These are phyloP conservation scores for Excalfactoria chinensis DNA, from an alignment of 2,113 vertebrate genomes.

Conservation along the genomic window DNA sequence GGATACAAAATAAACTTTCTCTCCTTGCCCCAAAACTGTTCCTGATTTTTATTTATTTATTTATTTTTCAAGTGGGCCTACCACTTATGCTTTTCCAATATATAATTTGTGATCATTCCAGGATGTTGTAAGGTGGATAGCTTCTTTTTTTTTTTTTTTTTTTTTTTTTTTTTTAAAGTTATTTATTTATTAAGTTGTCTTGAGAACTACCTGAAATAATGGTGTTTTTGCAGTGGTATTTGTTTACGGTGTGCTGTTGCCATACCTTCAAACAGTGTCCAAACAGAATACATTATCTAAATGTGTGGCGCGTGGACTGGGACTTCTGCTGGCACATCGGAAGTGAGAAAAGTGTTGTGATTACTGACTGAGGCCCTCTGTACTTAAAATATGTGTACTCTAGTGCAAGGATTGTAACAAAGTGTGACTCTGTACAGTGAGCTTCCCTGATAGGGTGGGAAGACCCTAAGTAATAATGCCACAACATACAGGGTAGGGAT, in stretches of 20 bases:
- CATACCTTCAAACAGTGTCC: background rate
- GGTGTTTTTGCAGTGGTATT: background rate
- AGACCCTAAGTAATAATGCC: background rate
- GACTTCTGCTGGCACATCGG: fast-evolving
- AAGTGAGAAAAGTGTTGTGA: background rate
- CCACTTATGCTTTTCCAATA: background rate
- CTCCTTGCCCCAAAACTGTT: fast-evolving
- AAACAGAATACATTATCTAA: background rate
- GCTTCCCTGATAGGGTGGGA: background rate
- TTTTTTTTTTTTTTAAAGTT: too few relatives aligned
- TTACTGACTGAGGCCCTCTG: background rate
- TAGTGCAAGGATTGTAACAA: background rate
- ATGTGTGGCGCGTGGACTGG: background rate
- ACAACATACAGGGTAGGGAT: too few relatives aligned
- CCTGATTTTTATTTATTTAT: too few relatives aligned
- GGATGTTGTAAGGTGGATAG: background rate
- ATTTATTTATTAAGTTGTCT: too few relatives aligned
- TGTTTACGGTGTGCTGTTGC: fast-evolving
- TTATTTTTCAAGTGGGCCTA: background rate
- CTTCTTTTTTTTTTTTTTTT: background rate
- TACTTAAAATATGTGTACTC: background rate
- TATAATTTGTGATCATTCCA: background rate
- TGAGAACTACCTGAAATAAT: fast-evolving
- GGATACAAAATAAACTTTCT: background rate
- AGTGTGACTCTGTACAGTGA: background rate